These are phyloP conservation scores for Caenorhabditis becei DNA, from an alignment of 2,888 invertebrate genomes.

Conservation along the genomic window DNA sequence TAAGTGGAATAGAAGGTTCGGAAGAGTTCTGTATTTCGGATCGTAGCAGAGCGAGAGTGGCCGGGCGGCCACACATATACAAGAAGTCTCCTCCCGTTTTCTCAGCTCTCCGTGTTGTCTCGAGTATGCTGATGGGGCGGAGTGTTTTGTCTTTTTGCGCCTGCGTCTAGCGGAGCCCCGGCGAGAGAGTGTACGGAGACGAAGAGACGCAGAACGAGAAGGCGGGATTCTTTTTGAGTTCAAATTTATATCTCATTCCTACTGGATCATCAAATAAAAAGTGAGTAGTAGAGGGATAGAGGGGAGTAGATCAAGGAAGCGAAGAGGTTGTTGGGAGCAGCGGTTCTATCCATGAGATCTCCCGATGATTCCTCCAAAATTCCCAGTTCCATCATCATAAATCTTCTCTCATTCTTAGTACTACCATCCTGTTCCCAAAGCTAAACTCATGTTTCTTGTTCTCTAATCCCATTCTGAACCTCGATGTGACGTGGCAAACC, in stretches of 20 bases:
- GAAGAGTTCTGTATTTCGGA: neutral
- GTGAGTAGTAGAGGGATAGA: slow-evolving; percentile 18
- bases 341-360: slow-evolving; percentile 17
- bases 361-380: too few species aligned
- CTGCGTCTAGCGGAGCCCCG: slow-evolving; percentile 2
- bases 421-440: neutral
- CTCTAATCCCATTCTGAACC: slow-evolving; percentile 26
- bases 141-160: slow-evolving; percentile 26
- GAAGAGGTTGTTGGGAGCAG: slow-evolving; percentile 30
- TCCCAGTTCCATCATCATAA: too few species aligned
- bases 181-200: slow-evolving; percentile 15
- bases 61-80: neutral
- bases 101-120: slow-evolving; percentile 12
- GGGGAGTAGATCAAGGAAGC: neutral
- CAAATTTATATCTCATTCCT: slow-evolving; percentile 47
- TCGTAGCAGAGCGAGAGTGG: neutral
- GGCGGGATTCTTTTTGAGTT: slow-evolving; percentile 40
- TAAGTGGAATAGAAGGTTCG: slow-evolving; percentile 1
- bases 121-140: slow-evolving; percentile 35
- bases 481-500: slow-evolving; percentile 38
- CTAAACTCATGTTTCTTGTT: slow-evolving; percentile 9
- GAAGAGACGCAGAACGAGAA: slow-evolving; percentile 42
- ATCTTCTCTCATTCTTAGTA: too few species aligned
- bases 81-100: slow-evolving; percentile 7
- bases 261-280: slow-evolving; percentile 38